Base-by-base conservation (phyloP, 1,140 invertebrate genomes). In the Papilio dardanus region DNA sequence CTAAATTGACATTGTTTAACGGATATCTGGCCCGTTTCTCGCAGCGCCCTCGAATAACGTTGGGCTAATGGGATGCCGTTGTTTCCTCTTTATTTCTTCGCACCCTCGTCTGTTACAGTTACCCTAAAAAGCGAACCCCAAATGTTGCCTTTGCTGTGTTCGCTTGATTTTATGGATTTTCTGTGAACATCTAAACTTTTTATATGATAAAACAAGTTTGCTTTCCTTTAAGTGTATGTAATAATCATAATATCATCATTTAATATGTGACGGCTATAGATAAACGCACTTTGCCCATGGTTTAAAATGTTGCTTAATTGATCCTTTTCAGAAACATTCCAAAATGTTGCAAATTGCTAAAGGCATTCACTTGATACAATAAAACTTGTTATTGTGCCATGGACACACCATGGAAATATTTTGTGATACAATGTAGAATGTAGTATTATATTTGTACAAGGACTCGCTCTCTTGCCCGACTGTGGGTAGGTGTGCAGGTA, bases 81-180 rank as follows among this genome's bases (percentile, higher is more conserved):
- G 85, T 89, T 90, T 88, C 83, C 83, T 82, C 83, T 84, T 84
- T 80, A 81, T 83, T 83, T 78, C 74, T 84, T 83, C 83, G 83
- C 89, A 91, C 91, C 91, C 90, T 91, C 84, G 82, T 89, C 85
- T 82, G 86, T 84, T 82, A 85, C 83, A 79, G 83, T 82, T 82
- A 90, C 90, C 90, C 91, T 81, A 90, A 87, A 88, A 83, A 79
- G 80, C 81, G 79, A 83, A 87, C 86, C 90, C 90, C 85, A 54
- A 73, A 73, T 73, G 71, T 73, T 73, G 71, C 30, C 30, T 73
- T 73, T 30, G 46, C 71, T 12, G 21, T 35, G 46, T 73, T 73
- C 67, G 35, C 35, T 69, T 69, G 19, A 37, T 37, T 69, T 69
- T 69, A 37, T 24, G 10, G 31, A 69, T 37, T 69, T 69, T 42